A percentile compares a stretch with the other conserved stretches of the same genome.
phyloP scores from a whole-genome alignment of 1,140 invertebrate genomes.

The Drosophila kanapiae region DNA sequence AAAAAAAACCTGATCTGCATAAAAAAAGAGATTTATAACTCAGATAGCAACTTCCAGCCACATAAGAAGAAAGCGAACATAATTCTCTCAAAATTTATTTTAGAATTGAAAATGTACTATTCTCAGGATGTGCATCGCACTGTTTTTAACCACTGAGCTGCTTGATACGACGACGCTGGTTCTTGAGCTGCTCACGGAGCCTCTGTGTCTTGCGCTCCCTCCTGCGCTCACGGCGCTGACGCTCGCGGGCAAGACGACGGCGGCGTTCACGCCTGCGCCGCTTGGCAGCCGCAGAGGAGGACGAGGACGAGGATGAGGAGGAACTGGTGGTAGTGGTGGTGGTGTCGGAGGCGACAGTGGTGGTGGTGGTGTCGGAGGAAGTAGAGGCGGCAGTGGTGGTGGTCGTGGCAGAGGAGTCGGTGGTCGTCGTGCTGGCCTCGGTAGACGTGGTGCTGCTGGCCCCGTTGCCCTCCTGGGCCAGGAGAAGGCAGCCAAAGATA shows the following conservation, averaged over 20 bases:
- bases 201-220: slow-evolving; percentile 8
- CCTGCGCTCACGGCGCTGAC: slow-evolving; percentile 17
- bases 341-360: slow-evolving; percentile 1
- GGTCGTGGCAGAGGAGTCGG: background rate
- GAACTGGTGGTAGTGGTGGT: background rate
- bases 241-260: slow-evolving; percentile 33
- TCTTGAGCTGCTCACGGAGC: slow-evolving; percentile 9
- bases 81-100: background rate
- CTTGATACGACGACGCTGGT: slow-evolving; percentile 12
- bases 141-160: slow-evolving; percentile 3
- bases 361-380: background rate
- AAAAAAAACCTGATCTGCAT: too few relatives aligned
- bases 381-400: slow-evolving; percentile 10
- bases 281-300: slow-evolving; percentile 23
- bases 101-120: background rate
- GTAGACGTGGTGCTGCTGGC: background rate
- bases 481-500: slow-evolving; percentile 20
- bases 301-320: slow-evolving; percentile 17
- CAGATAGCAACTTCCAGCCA: too few relatives aligned
- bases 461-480: slow-evolving; percentile 10
- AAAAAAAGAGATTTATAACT: too few relatives aligned
- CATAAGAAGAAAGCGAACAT: background rate
- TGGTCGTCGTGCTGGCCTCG: background rate
- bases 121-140: background rate
- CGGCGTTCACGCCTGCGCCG: slow-evolving; percentile 26